Conservation (phyloP, 2,113 vertebrate species). For the Cyanoliseus patagonus region DNA sequence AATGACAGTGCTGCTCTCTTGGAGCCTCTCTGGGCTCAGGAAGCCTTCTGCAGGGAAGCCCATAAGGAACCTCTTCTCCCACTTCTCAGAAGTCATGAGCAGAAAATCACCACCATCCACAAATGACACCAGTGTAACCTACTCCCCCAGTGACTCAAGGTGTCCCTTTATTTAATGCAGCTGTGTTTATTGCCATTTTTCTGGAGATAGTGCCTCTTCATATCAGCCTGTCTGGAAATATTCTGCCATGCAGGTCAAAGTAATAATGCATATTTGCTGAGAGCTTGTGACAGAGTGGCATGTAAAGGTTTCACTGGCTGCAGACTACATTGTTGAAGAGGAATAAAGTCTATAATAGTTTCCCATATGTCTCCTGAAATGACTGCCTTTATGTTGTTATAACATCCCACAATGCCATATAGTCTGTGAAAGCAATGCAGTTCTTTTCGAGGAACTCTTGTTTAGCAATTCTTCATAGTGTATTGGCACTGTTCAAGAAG, state of each 20-base stretch:
- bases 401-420: neutral
- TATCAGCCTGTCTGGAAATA: neutral
- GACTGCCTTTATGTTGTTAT: neutral
- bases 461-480: neutral
- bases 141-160: neutral
- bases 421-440: neutral
- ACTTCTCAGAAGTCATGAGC: neutral
- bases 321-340: neutral
- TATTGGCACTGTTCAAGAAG: neutral
- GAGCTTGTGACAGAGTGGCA: neutral
- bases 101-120: neutral
- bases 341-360: neutral
- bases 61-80: neutral
- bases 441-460: neutral
- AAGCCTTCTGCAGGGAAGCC: neutral
- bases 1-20: accelerated
- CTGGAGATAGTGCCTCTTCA: neutral
- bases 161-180: neutral
- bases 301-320: neutral
- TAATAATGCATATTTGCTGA: neutral
- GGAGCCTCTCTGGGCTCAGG: neutral
- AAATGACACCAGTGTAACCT: neutral
- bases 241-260: neutral
- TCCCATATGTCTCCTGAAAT: neutral
- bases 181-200: neutral